Evolutionary conservation across 2,113 vertebrate species (phyloP), one percentile per base, ranked within the genome.

Genomic region (Elephas maximus): DNA sequence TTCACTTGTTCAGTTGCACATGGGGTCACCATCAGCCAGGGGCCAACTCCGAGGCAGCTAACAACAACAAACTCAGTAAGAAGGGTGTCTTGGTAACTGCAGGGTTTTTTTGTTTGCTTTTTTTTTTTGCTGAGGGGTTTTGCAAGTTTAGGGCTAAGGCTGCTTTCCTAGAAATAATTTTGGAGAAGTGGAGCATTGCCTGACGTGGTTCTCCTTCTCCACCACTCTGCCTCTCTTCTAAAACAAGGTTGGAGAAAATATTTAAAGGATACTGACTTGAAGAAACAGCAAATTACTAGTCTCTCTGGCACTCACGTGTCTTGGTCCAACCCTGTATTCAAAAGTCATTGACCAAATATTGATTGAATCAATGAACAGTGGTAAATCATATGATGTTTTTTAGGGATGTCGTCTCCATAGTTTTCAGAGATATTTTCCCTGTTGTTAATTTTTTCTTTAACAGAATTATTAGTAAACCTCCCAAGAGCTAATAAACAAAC

Each of bases 391-490:
- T 62, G 45, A 65, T 60, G 10, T 33, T 90, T 90, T 90, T 84
- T 26, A 28, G 23, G 17, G 33, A 62, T 69, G 37, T 48, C 88
- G 33, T 76, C 48, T 7, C 57, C 45, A 74, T 12, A 65, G n/a
- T 85, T 69, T 92, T 85, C 78, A 95, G 37, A 90, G 48, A 60
- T 79, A 26, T 62, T 79, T 84, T 90, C 69, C 37, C 37, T 88
- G 24, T 8, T 76, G 15, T 17, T 69, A 18, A 74, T 88, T 65
- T 89, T 90, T 73, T 48, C n/a, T 83, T 81, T 81, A 80, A 92
- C 37, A 26, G 45, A 73, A 33, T 17, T 62, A 30, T 91, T 81
- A 90, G 12, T 83, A 89, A 65, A 83, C 4, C 23, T 92, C 62
- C 73, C 44, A 86, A 95, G 44, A 67, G 77, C 28, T 44, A 83